Percentiles rank a stretch among this genome's conserved stretches.
phyloP scores from a whole-genome alignment of 2,888 invertebrate genomes.

The Platerodrilus igneus region DNA sequence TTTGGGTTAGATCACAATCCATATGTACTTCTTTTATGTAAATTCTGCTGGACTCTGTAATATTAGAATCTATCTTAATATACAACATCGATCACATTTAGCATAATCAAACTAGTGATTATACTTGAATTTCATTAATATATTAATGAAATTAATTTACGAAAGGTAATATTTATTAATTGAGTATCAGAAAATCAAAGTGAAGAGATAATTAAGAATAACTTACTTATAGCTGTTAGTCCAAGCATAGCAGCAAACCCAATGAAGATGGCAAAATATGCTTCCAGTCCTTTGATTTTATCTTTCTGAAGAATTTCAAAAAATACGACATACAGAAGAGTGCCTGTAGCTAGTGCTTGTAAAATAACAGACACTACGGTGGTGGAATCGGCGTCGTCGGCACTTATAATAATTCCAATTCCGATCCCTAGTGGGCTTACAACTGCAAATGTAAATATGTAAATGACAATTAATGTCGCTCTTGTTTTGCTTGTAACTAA shows the following conservation, averaged over 20 bases:
- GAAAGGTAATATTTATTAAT: too few relatives aligned
- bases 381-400: constrained; percentile 54
- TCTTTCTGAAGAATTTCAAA: constrained; percentile 80
- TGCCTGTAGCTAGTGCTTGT: constrained; percentile 88
- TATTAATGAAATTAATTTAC: too few relatives aligned
- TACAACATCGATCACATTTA: too few relatives aligned
- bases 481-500: constrained; percentile 68
- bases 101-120: too few relatives aligned
- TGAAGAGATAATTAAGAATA: too few relatives aligned
- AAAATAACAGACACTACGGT: constrained; percentile 61
- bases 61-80: too few relatives aligned
- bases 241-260: constrained; percentile 72
- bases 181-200: too few relatives aligned
- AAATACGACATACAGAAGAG: constrained; percentile 92
- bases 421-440: constrained; percentile 79
- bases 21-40: too few relatives aligned
- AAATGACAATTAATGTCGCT: constrained; percentile 57
- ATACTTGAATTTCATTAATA: too few relatives aligned
- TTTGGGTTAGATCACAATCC: too few relatives aligned
- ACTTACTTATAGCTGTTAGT: constrained; percentile 33
- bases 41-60: too few relatives aligned
- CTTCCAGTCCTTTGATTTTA: constrained; percentile 56
- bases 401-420: constrained; percentile 64
- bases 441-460: constrained; percentile 70
- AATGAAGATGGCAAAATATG: constrained; percentile 61